Percentiles rank a stretch among this genome's conserved stretches.
Conservation (phyloP, 2,113 vertebrate species). For the Eptesicus fuscus region DNA sequence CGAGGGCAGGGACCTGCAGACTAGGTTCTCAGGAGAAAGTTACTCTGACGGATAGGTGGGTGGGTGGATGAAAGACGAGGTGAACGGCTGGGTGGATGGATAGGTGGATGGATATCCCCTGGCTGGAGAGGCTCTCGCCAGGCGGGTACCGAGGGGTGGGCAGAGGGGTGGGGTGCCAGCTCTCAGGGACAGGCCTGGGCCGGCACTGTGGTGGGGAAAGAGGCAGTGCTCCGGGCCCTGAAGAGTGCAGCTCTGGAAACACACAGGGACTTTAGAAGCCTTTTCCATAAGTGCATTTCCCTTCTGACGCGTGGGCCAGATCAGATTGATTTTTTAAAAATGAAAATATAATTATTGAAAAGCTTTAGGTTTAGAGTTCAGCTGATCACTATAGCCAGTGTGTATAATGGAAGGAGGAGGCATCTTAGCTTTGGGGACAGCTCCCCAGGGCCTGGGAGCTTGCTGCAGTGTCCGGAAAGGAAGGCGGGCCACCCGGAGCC, state of each 20-base stretch:
- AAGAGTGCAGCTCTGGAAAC: background rate
- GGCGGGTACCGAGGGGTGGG: background rate
- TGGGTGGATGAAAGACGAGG: background rate
- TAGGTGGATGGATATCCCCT: background rate
- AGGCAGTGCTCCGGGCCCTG: no score
- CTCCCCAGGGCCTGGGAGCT: rapidly evolving
- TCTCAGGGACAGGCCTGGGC: background rate
- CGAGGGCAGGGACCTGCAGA: background rate
- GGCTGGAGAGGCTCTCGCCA: background rate
- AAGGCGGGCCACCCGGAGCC: rapidly evolving
- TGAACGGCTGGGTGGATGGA: rapidly evolving
- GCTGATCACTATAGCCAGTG: rapidly evolving
- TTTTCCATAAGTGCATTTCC: background rate
- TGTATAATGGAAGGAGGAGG: background rate
- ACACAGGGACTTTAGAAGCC: background rate
- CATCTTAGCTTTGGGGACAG: background rate
- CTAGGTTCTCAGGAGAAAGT: background rate
- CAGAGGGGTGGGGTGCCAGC: rapidly evolving
- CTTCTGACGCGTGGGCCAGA: background rate
- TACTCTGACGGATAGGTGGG: background rate
- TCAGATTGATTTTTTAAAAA: background rate
- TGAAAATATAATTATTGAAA: background rate
- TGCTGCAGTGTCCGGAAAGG: no score
- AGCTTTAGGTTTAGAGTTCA: background rate
- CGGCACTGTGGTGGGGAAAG: background rate